Evolutionary conservation across 2,888 invertebrate species (phyloP), one percentile per base, ranked within the genome.

Genomic region (Minunthozetes semirufus): DNA sequence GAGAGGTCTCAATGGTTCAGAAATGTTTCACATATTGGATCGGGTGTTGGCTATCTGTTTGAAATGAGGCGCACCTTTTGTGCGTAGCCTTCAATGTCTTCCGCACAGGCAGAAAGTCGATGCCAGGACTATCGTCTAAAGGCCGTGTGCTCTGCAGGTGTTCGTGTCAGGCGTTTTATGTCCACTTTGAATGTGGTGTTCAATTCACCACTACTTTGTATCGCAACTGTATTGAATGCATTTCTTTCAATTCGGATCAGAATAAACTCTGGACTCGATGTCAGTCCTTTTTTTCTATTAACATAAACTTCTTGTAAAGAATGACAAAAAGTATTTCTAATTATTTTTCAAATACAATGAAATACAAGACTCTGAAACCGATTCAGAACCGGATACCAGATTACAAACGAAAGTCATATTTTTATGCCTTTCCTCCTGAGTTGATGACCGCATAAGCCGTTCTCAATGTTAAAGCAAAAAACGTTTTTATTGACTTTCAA

Each of bases 161-260:
- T 70, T 70, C 70, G 70, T 70, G 70, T 70, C 48, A 70, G 70
- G 1, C 70, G 19, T 70, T 70, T 70, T 70, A 70, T 46, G 19
- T 46, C 70, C 27, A 46, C 42, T 70, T 66, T 42, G 42, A 11
- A 42, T 42, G 13, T 42, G 42, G 42, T 42, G 42, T 33, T 33
- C 33, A 33, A 8, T 42, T 42, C 42, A 42, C 42, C 42, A 42
- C 42, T 42, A 42, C 42, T 42, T 42, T 42, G 42, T 42, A 42
- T 42, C 42, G 11, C 11, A 42, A 42, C 33, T 33, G 15, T 13
- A 42, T 42, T 42, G 11, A 42, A 42, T 42, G 42, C 42, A 42
- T 42, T 42, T 42, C 13, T 13, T 42, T 42, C 11, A 6, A 42
- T 42, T 42, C 42, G 11, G 42, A 42, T 42, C 42, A 42, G 42